phyloP scores from a whole-genome alignment of 2,888 invertebrate species.

The Notodonta dromedarius region DNA sequence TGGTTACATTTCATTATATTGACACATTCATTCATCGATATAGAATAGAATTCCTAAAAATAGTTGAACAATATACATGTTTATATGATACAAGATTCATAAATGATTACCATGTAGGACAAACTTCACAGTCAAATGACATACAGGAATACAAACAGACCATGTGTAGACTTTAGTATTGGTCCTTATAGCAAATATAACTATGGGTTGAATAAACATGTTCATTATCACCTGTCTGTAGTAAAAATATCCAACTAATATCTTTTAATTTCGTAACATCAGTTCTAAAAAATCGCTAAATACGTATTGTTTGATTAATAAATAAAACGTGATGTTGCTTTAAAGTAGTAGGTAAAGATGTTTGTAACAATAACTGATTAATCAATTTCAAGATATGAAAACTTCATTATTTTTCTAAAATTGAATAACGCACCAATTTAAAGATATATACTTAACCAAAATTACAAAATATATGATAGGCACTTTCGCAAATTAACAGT shows the following conservation, averaged over 20 bases:
- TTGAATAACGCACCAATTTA: conserved; percentile 52
- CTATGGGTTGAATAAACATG: conserved; percentile 47
- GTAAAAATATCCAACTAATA: conserved; percentile 60
- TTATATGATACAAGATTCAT: conserved; percentile 77
- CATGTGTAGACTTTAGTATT: conserved; percentile 64
- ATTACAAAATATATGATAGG: conserved; percentile 55
- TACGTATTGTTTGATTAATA: conserved; percentile 21
- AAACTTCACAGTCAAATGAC: conserved; percentile 61
- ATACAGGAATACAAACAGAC: conserved; percentile 64
- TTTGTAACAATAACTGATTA: conserved; percentile 9
- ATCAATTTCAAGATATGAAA: conserved; percentile 2
- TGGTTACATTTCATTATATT: conserved; percentile 82
- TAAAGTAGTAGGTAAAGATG: conserved; percentile 17
- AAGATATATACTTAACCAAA: conserved; percentile 32
- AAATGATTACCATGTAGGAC: conserved; percentile 60
- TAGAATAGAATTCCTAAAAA: conserved; percentile 70
- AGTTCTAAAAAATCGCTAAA: conserved; percentile 32
- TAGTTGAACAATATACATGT: conserved; percentile 81
- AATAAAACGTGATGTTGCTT: conserved; percentile 31
- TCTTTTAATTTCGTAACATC: conserved; percentile 43
- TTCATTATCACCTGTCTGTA: conserved; percentile 29
- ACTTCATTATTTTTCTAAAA: conserved; percentile 9
- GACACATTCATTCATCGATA: conserved; percentile 57
- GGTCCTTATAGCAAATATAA: conserved; percentile 67
- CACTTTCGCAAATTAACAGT: conserved; percentile 64